Evolutionary conservation across 92 coral and sea anemone species (phyloP).

Genomic region (Phymanthus crucifer): DNA sequence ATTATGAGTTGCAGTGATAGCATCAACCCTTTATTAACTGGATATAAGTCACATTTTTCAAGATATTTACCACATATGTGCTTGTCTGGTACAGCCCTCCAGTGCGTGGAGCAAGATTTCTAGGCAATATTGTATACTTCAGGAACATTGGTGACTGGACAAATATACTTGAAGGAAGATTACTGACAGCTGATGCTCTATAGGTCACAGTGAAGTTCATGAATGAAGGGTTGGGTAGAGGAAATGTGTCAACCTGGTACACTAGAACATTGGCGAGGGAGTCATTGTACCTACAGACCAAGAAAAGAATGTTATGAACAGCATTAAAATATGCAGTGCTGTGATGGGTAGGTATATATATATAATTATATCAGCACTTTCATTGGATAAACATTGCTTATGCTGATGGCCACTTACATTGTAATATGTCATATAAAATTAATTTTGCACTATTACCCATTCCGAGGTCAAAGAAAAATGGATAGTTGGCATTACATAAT

Average conservation of each 20-base stretch:
- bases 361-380: too few relatives aligned
- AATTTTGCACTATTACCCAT: too few relatives aligned
- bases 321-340: too few relatives aligned
- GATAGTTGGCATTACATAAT: too few relatives aligned
- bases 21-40: neutral
- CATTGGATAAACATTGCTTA: neutral
- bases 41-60: too few relatives aligned
- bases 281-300: constrained; percentile 55
- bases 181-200: constrained; percentile 62
- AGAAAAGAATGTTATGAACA: neutral
- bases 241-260: constrained; percentile 52
- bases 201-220: constrained; percentile 38
- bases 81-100: constrained; percentile 49
- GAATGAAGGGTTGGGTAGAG: constrained; percentile 7
- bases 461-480: too few relatives aligned
- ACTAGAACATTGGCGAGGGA: constrained; percentile 63
- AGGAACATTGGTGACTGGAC: constrained; percentile 61
- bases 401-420: neutral
- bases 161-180: constrained; percentile 59
- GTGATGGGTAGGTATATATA: too few relatives aligned
- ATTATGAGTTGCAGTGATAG: too few relatives aligned
- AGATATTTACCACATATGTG: constrained; percentile 45
- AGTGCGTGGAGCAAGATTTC: constrained; percentile 34
- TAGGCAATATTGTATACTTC: constrained; percentile 70
- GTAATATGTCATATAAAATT: neutral